phyloP scores from a whole-genome alignment of 1,140 invertebrate species.

The Zaprionus kolodkinae region DNA sequence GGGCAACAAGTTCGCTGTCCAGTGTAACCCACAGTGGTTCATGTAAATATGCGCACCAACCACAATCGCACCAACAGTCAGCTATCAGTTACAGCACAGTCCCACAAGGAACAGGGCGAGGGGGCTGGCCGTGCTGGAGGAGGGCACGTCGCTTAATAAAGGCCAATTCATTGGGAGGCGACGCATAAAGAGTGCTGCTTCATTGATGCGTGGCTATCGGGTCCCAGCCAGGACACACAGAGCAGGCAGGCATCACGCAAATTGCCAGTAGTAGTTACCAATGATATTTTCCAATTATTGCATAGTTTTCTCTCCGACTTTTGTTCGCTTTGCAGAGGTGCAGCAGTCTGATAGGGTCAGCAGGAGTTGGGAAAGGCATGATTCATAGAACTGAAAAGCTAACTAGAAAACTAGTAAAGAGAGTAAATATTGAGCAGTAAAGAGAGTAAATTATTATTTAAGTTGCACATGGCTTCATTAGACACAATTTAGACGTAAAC shows the following conservation, averaged over 20 bases:
- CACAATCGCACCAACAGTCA: conserved; percentile 24
- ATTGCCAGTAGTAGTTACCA: background rate
- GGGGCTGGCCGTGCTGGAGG: background rate
- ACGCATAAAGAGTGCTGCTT: conserved; percentile 26
- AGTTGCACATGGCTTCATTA: background rate
- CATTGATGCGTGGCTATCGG: conserved; percentile 72
- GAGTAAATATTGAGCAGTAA: background rate
- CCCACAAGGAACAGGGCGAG: background rate
- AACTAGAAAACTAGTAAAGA: background rate
- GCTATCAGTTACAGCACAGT: conserved; percentile 38
- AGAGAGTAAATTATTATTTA: too few relatives aligned
- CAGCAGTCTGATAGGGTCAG: background rate
- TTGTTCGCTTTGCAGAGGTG: background rate
- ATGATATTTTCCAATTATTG: conserved; percentile 39
- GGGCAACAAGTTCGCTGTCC: conserved; percentile 7
- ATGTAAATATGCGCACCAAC: conserved; percentile 26
- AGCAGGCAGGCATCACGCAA: conserved; percentile 7
- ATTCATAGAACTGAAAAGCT: background rate
- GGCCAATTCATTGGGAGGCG: conserved; percentile 32
- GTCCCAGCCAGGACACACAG: conserved; percentile 30
- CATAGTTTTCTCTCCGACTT: background rate
- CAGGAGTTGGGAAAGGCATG: too few relatives aligned
- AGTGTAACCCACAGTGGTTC: background rate
- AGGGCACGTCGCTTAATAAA: conserved; percentile 60
- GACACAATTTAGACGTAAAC: background rate